Evolutionary conservation across 2,113 vertebrate species (phyloP).

Genomic region (Chauna torquata): DNA sequence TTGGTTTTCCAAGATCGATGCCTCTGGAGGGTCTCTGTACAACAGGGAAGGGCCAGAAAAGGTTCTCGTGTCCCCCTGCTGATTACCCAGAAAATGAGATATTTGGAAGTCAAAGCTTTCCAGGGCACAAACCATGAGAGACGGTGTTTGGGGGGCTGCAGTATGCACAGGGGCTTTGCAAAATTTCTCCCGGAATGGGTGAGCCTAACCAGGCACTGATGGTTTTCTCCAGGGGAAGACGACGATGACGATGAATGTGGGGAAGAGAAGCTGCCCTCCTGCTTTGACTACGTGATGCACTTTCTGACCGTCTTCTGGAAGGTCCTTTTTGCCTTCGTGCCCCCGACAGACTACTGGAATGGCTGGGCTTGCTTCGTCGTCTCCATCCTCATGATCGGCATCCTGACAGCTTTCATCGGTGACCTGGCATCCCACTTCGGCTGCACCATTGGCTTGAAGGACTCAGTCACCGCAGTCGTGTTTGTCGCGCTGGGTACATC

Average conservation of each 20-base stretch:
- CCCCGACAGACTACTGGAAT: constrained; percentile 94
- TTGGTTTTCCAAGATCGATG: neutral
- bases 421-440: constrained; percentile 97
- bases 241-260: constrained; percentile 90
- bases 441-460: constrained; percentile 95
- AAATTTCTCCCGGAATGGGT: fast-evolving
- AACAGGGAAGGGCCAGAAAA: neutral
- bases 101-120: neutral
- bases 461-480: constrained; percentile 94
- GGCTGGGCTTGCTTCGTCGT: constrained; percentile 95
- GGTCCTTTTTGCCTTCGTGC: constrained; percentile 94
- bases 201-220: neutral
- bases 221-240: constrained; percentile 77
- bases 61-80: fast-evolving
- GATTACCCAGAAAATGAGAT: neutral
- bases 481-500: constrained; percentile 95
- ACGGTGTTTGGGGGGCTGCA: neutral
- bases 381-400: constrained; percentile 91
- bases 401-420: constrained; percentile 92
- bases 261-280: constrained; percentile 90
- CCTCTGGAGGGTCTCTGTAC: neutral
- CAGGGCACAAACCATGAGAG: neutral
- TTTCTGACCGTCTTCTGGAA: constrained; percentile 99
- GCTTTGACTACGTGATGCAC: constrained; percentile 96
- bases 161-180: neutral